Evolutionary conservation across 2,113 vertebrate species (phyloP).

Genomic region (Neopipo cinnamomea): DNA sequence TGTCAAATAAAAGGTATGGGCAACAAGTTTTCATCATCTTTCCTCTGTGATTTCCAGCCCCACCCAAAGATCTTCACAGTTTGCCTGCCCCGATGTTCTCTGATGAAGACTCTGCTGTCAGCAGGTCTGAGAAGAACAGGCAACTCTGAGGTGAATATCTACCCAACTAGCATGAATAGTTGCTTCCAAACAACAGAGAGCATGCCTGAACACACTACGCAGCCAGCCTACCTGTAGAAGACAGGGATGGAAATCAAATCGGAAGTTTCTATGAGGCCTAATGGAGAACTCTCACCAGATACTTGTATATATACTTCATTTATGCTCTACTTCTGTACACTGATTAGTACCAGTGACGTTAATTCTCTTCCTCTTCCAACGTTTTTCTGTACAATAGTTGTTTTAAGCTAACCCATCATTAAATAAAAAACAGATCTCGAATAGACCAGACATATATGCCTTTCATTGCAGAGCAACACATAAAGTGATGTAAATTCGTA

Average conservation of each 20-base stretch:
- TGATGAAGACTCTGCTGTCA: neutral
- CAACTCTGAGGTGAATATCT: neutral
- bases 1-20: neutral
- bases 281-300: neutral
- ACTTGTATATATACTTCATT: neutral
- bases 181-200: neutral
- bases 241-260: neutral
- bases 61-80: neutral
- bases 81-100: neutral
- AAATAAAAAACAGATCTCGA: neutral
- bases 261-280: neutral
- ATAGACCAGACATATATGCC: neutral
- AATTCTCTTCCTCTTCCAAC: neutral
- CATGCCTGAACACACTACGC: neutral
- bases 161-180: neutral
- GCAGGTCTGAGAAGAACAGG: neutral
- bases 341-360: neutral
- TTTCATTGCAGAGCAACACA: neutral
- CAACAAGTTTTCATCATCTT: neutral
- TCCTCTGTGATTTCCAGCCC: neutral
- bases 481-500: neutral
- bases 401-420: neutral
- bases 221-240: neutral
- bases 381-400: neutral
- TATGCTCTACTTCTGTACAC: neutral